These are phyloP conservation scores for Aradophagus sp. DNA, from an alignment of 1,140 invertebrate species.

Conservation along the genomic window DNA sequence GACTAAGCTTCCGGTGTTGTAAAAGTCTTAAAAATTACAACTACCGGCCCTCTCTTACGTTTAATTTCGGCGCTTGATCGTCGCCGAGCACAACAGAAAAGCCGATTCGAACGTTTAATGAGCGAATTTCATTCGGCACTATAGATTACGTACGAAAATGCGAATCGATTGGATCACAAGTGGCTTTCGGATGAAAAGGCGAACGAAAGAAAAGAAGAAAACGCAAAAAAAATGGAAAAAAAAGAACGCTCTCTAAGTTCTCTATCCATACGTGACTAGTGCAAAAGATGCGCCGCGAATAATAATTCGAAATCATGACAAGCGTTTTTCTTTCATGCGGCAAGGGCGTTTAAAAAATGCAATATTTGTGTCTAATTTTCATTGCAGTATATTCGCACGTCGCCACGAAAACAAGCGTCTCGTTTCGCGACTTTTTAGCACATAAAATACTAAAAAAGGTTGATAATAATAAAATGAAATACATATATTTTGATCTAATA, in stretches of 20 bases:
- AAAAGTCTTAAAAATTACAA: conserved; percentile 23
- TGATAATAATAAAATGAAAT: too few species aligned
- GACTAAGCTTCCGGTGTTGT: conserved; percentile 5
- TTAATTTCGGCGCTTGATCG: conserved; percentile 15
- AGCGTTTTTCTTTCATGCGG: conserved; percentile 39
- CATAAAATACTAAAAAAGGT: too few species aligned
- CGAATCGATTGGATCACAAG: conserved; percentile 23
- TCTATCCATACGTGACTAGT: conserved; percentile 33
- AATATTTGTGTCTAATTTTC: conserved; percentile 39
- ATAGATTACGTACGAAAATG: conserved; percentile 40
- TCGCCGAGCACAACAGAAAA: conserved; percentile 23
- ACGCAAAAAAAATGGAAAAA: too few species aligned
- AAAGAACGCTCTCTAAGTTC: conserved; percentile 33
- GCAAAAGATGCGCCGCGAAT: conserved; percentile 44
- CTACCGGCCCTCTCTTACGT: conserved; percentile 22
- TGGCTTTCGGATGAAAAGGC: conserved; percentile 3
- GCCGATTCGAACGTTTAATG: conserved; percentile 31
- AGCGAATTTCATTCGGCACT: conserved; percentile 39
- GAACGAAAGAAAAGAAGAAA: too few species aligned
- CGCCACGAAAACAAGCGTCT: too few species aligned
- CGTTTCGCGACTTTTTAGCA: too few species aligned
- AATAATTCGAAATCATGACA: conserved; percentile 43
- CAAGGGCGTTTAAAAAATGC: conserved; percentile 8
- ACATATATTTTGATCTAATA: too few species aligned
- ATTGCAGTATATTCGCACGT: conserved; percentile 19